A percentile compares a stretch with the other conserved stretches of the same genome.
Evolutionary conservation across 30 jellyfish, hydroid and myxozoan genomes (phyloP).

Genomic region (Aurelia coerulea): DNA sequence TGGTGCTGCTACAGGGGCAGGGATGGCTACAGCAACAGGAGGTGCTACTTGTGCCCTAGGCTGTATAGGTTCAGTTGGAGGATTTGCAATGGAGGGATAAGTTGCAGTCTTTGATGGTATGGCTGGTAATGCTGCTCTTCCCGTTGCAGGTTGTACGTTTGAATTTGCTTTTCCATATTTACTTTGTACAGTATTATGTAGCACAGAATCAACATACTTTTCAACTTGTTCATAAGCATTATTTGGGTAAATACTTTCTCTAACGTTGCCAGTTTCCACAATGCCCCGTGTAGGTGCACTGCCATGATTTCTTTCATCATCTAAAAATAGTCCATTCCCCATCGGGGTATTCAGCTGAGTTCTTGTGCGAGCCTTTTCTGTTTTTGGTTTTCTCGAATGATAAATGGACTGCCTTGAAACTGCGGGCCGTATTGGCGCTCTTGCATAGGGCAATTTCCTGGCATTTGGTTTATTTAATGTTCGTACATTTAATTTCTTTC

Average conservation of each 20-base stretch:
- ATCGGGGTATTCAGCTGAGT: constrained; percentile 21
- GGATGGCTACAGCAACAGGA: constrained; percentile 47
- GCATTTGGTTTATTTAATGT: neutral
- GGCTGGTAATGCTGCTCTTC: constrained; percentile 6
- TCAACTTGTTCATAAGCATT: constrained; percentile 66
- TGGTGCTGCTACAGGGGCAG: constrained; percentile 58
- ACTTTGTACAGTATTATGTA: neutral
- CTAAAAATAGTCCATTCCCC: constrained; percentile 37
- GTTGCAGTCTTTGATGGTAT: too few species aligned
- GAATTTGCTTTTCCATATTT: neutral
- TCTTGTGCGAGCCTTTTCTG: constrained; percentile 14
- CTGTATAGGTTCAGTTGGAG: constrained; percentile 7
- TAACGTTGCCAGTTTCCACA: neutral
- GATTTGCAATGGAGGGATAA: constrained; percentile 9
- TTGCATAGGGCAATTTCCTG: neutral
- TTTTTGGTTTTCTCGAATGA: neutral
- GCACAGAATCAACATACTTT: constrained; percentile 44
- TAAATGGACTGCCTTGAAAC: neutral
- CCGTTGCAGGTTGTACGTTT: constrained; percentile 7
- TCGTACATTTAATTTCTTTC: neutral
- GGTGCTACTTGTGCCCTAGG: constrained; percentile 14
- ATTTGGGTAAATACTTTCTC: constrained; percentile 41
- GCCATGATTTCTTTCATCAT: constrained; percentile 7
- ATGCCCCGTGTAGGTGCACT: neutral
- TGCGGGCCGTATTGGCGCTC: neutral